Percentiles rank a stretch among this genome's conserved stretches.
Evolutionary conservation across 2,797 vertebrate species (phyloP).

Genomic region (Sandelia bainsii): DNA sequence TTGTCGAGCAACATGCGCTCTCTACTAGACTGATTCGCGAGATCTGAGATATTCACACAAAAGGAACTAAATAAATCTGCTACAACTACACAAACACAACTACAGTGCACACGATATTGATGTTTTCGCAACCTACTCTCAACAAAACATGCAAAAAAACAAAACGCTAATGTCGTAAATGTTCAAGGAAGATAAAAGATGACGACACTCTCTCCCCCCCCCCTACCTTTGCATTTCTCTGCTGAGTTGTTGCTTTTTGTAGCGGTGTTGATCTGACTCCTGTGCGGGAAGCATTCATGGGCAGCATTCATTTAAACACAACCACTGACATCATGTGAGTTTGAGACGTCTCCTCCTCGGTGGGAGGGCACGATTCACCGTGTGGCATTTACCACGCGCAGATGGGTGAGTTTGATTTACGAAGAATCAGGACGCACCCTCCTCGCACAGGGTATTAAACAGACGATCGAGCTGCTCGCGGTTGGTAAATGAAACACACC

Average conservation of each 20-base stretch:
- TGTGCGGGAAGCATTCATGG: rapidly evolving
- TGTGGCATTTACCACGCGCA: not conserved
- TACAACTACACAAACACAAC: no score
- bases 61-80: not conserved
- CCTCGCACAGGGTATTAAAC: not conserved
- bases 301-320: slow-evolving; percentile 1
- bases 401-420: not conserved
- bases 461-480: rapidly evolving
- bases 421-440: rapidly evolving
- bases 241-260: rapidly evolving
- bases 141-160: not conserved
- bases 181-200: not conserved
- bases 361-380: not conserved
- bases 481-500: rapidly evolving
- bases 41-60: no score
- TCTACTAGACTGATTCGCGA: not conserved
- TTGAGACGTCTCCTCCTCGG: not conserved
- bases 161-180: no score
- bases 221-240: slow-evolving; percentile 71
- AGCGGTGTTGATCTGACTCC: not conserved
- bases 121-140: no score
- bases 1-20: not conserved
- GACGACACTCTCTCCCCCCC: no score
- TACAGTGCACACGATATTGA: no score
- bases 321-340: not conserved